Base-by-base conservation (phyloP, 1,140 invertebrate species). In the Wiebesia pumilae region DNA sequence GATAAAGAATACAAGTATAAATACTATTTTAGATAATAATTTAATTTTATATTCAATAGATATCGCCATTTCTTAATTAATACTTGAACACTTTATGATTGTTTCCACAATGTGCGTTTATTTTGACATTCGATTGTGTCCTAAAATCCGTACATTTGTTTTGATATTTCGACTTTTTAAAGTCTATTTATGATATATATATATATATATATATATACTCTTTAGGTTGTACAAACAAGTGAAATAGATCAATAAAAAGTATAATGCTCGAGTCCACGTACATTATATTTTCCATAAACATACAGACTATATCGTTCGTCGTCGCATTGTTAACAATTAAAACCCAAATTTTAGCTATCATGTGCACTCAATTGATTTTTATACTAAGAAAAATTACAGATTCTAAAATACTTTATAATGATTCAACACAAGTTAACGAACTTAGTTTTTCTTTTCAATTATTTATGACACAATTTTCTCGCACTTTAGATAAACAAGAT, bases 201-300 rank as follows among this genome's bases (percentile, higher is more conserved):
- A n/a, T n/a, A n/a, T n/a, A n/a, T n/a, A n/a, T n/a, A n/a, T n/a
- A n/a, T n/a, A n/a, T n/a, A 73, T 40, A 73, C 35, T 12, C 19
- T 30, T 35, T 33, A 73, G 69, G 1, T 73, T 3, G 19, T 35
- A 40, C 69, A 3, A 0, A 35, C 33, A 27, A 35, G 35, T 73
- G 69, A 14, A 7, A 40, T 12, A 10, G 75, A 77, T 77, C 75
- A 51, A 77, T 77, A 51, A 77, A 75, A 47, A 75, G 10, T 47
- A 77, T 47, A 77, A 51, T n/a, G 9, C 43, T 77, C 30, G 27
- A n/a, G 75, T 77, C 75, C 12, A 77, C 43, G 75, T 47, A 51
- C 75, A 51, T 77, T 47, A 77, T 51, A 77, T 77, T 75, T 75
- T 77, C 38, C 75, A 1, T 30, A n/a, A 47, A 33, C 30, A 51